Conservation (phyloP, 64 coral and sea anemone species). For the Actinia equina region DNA sequence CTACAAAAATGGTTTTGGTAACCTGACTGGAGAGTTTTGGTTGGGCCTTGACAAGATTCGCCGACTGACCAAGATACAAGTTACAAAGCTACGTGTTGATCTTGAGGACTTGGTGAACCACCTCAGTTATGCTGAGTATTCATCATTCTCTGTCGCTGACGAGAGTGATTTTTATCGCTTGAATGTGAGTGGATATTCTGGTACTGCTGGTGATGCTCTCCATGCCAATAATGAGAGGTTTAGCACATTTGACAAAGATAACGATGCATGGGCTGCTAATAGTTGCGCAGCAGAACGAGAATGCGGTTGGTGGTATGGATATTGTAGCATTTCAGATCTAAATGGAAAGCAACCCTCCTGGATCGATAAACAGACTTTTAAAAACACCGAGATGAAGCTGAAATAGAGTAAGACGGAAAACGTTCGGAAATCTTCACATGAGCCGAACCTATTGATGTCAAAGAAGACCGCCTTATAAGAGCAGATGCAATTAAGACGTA, state of each 20-base stretch:
- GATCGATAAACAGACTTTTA: not conserved
- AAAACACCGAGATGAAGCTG: not conserved
- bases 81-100: not conserved
- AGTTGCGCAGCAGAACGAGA: not conserved
- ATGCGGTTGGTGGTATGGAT: not conserved
- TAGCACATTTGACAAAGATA: not conserved
- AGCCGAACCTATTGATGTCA: no score
- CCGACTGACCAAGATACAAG: not conserved
- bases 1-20: slow-evolving; percentile 1
- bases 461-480: no score
- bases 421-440: not conserved
- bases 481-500: no score
- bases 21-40: not conserved
- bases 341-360: not conserved
- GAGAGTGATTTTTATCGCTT: not conserved
- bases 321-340: not conserved
- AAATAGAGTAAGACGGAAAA: not conserved
- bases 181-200: not conserved
- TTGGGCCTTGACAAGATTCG: not conserved
- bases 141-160: not conserved
- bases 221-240: not conserved
- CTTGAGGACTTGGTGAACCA: not conserved
- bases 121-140: not conserved
- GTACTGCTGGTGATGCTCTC: not conserved
- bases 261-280: not conserved